These are phyloP conservation scores for Gymnarchus niloticus DNA, from an alignment of 2,113 vertebrate genomes.

Conservation along the genomic window DNA sequence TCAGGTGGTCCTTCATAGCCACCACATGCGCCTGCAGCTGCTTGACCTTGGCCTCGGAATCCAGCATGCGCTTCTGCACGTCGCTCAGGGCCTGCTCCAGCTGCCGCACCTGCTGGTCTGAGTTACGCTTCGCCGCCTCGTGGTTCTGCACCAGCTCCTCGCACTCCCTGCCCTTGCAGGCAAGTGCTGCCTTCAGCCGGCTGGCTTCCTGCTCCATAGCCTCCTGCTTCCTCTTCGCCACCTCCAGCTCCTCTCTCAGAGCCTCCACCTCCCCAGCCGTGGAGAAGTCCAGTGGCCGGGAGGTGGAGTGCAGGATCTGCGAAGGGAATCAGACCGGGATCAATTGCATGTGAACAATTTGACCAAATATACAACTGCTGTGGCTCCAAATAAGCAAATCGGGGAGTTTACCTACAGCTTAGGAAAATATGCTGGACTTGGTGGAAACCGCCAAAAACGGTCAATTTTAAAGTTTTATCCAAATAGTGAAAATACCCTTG, in stretches of 20 bases:
- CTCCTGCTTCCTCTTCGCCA: constrained; percentile 62
- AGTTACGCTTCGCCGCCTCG: constrained; percentile 73
- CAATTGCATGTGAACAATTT: no score
- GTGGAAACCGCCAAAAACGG: constrained; percentile 13
- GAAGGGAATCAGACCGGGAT: neutral
- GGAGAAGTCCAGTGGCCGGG: constrained; percentile 72
- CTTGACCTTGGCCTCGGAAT: constrained; percentile 92
- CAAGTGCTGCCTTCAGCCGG: constrained; percentile 71
- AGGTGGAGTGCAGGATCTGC: constrained; percentile 60
- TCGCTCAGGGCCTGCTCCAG: constrained; percentile 88
- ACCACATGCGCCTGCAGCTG: constrained; percentile 93
- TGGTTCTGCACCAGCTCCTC: constrained; percentile 66
- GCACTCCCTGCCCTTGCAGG: constrained; percentile 72
- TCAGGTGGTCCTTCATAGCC: constrained; percentile 85
- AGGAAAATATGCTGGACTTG: neutral
- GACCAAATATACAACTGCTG: neutral
- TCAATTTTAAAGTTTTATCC: constrained; percentile 23
- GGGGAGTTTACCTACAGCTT: neutral
- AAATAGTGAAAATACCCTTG: constrained; percentile 11
- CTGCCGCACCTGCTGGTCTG: constrained; percentile 81
- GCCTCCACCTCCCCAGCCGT: constrained; percentile 59
- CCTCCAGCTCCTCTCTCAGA: constrained; percentile 70
- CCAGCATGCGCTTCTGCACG: constrained; percentile 95
- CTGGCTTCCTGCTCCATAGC: constrained; percentile 67
- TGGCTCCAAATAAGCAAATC: neutral